Base-by-base conservation (phyloP, 2,113 vertebrate genomes). In the Dryoscopus gambensis region DNA sequence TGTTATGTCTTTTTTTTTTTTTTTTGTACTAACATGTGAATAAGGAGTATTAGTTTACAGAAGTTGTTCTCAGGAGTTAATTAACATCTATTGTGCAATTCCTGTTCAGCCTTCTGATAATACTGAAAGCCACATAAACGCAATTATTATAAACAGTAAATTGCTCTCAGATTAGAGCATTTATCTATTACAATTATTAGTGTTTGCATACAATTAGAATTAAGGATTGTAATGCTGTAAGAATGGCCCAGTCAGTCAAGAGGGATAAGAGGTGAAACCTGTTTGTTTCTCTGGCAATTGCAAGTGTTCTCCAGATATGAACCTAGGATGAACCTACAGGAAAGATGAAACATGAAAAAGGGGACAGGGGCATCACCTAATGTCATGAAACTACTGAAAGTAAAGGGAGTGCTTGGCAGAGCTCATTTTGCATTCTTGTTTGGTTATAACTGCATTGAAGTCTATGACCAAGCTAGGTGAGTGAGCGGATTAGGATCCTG, bases 271-370 rank as follows among this genome's bases (percentile, higher is more conserved):
- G 13, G 12, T n/a, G 70, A 86, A 79, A 83, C 7, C 21, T 49
- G 1, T 39, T 37, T 1, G 3, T 25, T 89, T 69, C 46, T n/a
- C 60, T 14, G 33, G 8, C 14, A 65, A 15, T 31, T 4, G 0
- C 28, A 59, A 25, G 4, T 13, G 5, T 30, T 85, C 15, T 55
- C 28, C 35, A 64, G 5, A 8, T 35, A 52, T 3, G n/a, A 89
- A 57, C 22, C 9, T n/a, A 39, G 11, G 23, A 25, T 19, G 46
- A 40, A 31, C 33, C 17, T 22, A 30, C 10, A 60, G 31, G 27
- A 27, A 80, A 62, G 11, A 60, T 5, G 12, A 70, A 69, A 33
- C 6, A 25, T 31, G 21, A 52, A 47, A 69, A 93, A 27, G 6
- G 4, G 16, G 5, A 22, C 46, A 69, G 14, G 30, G 60, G 4